Conservation (phyloP, 2,888 invertebrate genomes). For the Anticlea derivata region DNA sequence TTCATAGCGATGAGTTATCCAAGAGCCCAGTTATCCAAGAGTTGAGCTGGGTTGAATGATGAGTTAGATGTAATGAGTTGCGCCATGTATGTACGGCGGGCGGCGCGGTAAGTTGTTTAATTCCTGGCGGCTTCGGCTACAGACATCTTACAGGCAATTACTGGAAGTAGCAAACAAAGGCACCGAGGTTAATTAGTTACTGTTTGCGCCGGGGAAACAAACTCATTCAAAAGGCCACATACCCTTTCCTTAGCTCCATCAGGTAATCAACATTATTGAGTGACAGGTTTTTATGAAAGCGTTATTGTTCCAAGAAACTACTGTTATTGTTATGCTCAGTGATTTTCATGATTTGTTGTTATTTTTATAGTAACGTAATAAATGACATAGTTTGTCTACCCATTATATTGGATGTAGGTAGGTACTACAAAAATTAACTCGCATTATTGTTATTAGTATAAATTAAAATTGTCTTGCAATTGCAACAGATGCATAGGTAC, state of each 20-base stretch:
- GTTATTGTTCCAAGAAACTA: constrained; percentile 24
- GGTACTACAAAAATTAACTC: too few species aligned
- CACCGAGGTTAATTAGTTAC: constrained; percentile 68
- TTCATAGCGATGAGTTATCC: too few species aligned
- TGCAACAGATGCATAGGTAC: too few species aligned
- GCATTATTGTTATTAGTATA: too few species aligned
- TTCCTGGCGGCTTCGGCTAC: constrained; percentile 30
- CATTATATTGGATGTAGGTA: constrained; percentile 1
- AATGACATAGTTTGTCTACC: constrained; percentile 11
- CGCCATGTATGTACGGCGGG: neutral
- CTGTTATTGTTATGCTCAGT: constrained; percentile 20
- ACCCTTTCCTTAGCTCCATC: constrained; percentile 35
- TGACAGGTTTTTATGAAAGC: constrained; percentile 29
- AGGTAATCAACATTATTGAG: constrained; percentile 33
- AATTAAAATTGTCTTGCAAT: too few species aligned
- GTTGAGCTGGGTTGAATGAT: too few species aligned
- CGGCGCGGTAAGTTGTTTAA: neutral
- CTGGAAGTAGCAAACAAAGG: constrained; percentile 70
- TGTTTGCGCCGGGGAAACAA: constrained; percentile 68
- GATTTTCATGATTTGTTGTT: constrained; percentile 21
- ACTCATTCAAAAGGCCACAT: constrained; percentile 55
- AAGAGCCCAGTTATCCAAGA: too few species aligned
- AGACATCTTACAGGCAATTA: constrained; percentile 58
- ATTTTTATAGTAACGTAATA: constrained; percentile 6
- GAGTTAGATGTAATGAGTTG: too few species aligned